Percentiles rank a stretch among this genome's conserved stretches.
These are phyloP conservation scores for Ictalurus punctatus DNA, from an alignment of 2,113 vertebrate genomes.

Conservation along the genomic window DNA sequence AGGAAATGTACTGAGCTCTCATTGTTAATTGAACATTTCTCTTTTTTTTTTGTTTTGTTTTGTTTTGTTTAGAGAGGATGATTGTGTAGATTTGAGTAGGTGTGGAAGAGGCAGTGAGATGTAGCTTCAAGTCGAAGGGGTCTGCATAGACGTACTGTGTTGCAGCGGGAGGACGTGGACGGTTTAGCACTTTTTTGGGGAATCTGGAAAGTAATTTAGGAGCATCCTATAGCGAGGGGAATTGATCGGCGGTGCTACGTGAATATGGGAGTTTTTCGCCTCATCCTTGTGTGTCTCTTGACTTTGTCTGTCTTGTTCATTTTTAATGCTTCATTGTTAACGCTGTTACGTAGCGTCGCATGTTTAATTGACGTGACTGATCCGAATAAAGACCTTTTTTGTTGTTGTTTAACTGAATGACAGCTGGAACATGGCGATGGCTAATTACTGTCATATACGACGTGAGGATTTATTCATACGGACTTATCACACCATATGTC, in stretches of 20 bases:
- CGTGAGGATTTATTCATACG: not conserved
- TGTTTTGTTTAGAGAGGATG: conserved; percentile 11
- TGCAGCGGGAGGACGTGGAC: not conserved
- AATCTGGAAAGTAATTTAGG: not conserved
- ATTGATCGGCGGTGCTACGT: conserved; percentile 24
- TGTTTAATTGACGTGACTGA: not conserved
- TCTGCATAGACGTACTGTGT: conserved; percentile 1
- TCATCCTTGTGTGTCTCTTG: conserved; percentile 7
- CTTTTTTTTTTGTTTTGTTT: not conserved
- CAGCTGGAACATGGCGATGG: not conserved
- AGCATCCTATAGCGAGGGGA: conserved; percentile 9
- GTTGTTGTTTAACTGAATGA: not conserved
- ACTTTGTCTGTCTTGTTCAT: not conserved
- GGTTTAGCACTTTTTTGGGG: not conserved
- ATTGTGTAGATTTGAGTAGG: conserved; percentile 23
- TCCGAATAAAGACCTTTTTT: not conserved
- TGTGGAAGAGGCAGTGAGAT: not conserved
- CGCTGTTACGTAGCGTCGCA: not conserved
- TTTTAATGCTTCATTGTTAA: conserved; percentile 4
- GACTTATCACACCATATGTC: not conserved
- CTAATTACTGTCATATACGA: not conserved
- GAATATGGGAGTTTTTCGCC: not conserved
- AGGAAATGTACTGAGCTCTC: not conserved
- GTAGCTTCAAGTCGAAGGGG: conserved; percentile 9
- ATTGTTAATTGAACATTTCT: not conserved